Percentiles rank a stretch among this genome's conserved stretches.
Conservation (phyloP, 2,797 vertebrate genomes). For the Gobionotothen gibberifrons region DNA sequence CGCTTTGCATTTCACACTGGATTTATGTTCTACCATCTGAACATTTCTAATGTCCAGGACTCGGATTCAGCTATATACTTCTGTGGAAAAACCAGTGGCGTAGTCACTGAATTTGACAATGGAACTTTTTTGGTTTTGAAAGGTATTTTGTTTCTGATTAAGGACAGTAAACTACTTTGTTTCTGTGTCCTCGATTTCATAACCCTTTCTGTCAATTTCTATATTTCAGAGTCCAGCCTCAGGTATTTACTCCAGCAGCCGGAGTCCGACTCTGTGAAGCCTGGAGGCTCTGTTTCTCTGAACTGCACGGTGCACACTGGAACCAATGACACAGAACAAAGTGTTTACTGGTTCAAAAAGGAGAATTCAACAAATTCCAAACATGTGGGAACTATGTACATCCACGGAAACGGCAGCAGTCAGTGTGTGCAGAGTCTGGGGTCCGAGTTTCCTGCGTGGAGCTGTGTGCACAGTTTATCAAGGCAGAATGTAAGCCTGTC, state of each 20-base stretch:
- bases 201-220: not conserved
- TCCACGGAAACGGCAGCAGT: constrained; percentile 16
- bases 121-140: constrained; percentile 45
- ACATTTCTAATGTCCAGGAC: constrained; percentile 38
- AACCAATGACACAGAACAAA: constrained; percentile 34
- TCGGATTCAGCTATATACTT: constrained; percentile 58
- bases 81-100: constrained; percentile 24
- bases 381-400: constrained; percentile 44
- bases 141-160: constrained; percentile 27
- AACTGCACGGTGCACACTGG: constrained; percentile 55
- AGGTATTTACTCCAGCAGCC: constrained; percentile 47
- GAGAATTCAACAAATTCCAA: constrained; percentile 18
- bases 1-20: constrained; percentile 35
- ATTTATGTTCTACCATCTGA: constrained; percentile 35
- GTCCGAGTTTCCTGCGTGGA: not conserved
- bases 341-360: constrained; percentile 68
- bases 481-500: constrained; percentile 43
- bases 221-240: constrained; percentile 29
- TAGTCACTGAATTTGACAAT: constrained; percentile 1
- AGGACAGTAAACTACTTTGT: not conserved
- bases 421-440: constrained; percentile 32
- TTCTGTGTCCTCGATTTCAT: not conserved
- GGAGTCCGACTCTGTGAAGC: constrained; percentile 9
- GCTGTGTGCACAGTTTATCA: constrained; percentile 56
- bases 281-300: constrained; percentile 60